Evolutionary conservation across 92 coral and sea anemone species (phyloP).

Genomic region (Zoanthus gigantus): DNA sequence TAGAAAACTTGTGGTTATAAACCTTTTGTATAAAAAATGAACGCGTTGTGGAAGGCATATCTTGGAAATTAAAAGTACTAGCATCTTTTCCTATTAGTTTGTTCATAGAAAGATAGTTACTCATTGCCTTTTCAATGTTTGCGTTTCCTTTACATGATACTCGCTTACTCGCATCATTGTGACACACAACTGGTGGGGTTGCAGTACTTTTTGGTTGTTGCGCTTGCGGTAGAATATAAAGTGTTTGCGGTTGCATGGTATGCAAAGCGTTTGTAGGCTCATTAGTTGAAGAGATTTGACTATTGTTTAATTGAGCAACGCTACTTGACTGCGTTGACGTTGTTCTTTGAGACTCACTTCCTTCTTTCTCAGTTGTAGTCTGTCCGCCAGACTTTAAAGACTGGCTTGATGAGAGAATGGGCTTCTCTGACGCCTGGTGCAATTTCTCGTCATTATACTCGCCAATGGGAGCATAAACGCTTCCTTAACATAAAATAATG

Average conservation of each 20-base stretch:
- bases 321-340: slow-evolving; percentile 4
- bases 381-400: slow-evolving; percentile 19
- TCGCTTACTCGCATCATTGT: slow-evolving; percentile 26
- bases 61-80: not conserved
- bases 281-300: not conserved
- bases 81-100: not conserved
- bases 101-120: not conserved
- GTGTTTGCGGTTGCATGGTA: slow-evolving; percentile 44
- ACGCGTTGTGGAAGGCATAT: not conserved
- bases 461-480: slow-evolving; percentile 21
- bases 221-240: slow-evolving; percentile 42
- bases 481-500: not conserved
- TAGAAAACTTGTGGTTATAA: not conserved
- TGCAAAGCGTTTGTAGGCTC: slow-evolving; percentile 24
- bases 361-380: slow-evolving; percentile 43
- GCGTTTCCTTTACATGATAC: slow-evolving; percentile 24
- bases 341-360: slow-evolving; percentile 17
- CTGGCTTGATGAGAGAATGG: not conserved
- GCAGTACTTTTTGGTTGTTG: not conserved
- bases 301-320: slow-evolving; percentile 14
- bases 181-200: not conserved
- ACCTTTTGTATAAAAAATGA: not conserved
- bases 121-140: slow-evolving; percentile 1
- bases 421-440: slow-evolving; percentile 27
- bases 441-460: slow-evolving; percentile 9